phyloP scores from a whole-genome alignment of 2,888 invertebrate genomes.

The Ypsolopha sequella region DNA sequence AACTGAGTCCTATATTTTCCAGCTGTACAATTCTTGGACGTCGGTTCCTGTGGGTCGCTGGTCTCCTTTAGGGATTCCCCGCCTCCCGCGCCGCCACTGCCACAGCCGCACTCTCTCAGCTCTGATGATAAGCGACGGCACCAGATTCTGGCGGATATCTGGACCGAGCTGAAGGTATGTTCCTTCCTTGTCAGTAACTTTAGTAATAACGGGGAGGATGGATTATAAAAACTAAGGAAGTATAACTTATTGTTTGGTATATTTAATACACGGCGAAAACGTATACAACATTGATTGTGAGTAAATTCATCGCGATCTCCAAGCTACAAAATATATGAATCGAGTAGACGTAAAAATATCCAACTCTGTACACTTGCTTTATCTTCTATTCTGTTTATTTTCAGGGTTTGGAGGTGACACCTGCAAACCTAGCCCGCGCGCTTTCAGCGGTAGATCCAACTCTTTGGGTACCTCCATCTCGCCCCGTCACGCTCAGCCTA shows the following conservation, averaged over 20 bases:
- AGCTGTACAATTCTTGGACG: slow-evolving; percentile 53
- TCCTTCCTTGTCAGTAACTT: neutral
- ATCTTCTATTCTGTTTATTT: slow-evolving; percentile 8
- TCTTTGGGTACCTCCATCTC: slow-evolving; percentile 75
- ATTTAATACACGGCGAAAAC: too few species aligned
- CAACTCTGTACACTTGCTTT: too few species aligned
- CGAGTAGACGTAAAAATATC: too few species aligned
- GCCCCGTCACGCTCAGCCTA: slow-evolving; percentile 79
- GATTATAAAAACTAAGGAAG: too few species aligned
- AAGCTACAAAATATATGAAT: too few species aligned
- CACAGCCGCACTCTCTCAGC: slow-evolving; percentile 66
- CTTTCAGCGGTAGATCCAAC: slow-evolving; percentile 75
- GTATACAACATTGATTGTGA: too few species aligned
- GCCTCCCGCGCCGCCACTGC: slow-evolving; percentile 46
- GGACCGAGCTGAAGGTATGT: slow-evolving; percentile 72
- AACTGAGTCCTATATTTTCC: slow-evolving; percentile 14
- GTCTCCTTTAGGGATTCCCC: slow-evolving; percentile 64
- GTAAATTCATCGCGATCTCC: too few species aligned
- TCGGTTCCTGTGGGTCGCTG: slow-evolving; percentile 59
- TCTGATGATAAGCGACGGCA: slow-evolving; percentile 75
- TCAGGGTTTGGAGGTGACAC: slow-evolving; percentile 73
- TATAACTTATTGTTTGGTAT: too few species aligned
- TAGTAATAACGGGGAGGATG: neutral
- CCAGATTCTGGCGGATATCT: slow-evolving; percentile 73
- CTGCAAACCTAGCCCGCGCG: slow-evolving; percentile 73